Base-by-base conservation (phyloP, 1,140 invertebrate genomes). In the Heliothis virescens region DNA sequence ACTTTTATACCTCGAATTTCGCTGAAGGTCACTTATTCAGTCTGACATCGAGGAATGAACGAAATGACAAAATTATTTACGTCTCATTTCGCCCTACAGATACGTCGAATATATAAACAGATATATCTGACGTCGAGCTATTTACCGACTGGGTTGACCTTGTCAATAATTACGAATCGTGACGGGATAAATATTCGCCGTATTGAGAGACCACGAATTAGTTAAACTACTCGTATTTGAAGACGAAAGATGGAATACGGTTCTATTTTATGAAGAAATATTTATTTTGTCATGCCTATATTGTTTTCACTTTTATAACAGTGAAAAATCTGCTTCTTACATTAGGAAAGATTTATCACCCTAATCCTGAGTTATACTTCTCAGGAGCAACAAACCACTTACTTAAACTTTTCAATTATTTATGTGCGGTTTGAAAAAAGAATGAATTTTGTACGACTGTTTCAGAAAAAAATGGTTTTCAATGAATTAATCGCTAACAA, bases 1-100 rank as follows among this genome's bases (percentile, higher is more conserved):
- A 48, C 41, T 67, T 67, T 67, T 50, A 48, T 26, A 50, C 5
- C 18, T 50, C 41, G 26, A 65, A 21, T 47, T 65, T 18, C 5
- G n/a, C 4, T 12, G 18, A 21, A 50, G 63, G 47, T 26, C 47
- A 34, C 29, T 63, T 5, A 41, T 52, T 26, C 48, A 29, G 48
- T 16, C 47, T 69, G 65, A 26, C 48, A 62, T 62, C 16, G 16
- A 15, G 11, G 11, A 12, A n/a, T 52, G 48, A 48, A 69, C 12
- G 10, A 15, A 52, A 69, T 53, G 26, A 52, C 65, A 29, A 52
- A 52, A 69, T 69, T 69, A 53, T 69, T 69, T 10, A 52, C 65
- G 65, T 52, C 48, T 26, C 65, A 52, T 69, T 69, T 69, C 21
- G 65, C 47, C 16, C 47, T 3, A 50, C 47, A 15, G 48, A 53